Conservation (phyloP, 2,888 invertebrate genomes). For the Pomacea canaliculata region DNA sequence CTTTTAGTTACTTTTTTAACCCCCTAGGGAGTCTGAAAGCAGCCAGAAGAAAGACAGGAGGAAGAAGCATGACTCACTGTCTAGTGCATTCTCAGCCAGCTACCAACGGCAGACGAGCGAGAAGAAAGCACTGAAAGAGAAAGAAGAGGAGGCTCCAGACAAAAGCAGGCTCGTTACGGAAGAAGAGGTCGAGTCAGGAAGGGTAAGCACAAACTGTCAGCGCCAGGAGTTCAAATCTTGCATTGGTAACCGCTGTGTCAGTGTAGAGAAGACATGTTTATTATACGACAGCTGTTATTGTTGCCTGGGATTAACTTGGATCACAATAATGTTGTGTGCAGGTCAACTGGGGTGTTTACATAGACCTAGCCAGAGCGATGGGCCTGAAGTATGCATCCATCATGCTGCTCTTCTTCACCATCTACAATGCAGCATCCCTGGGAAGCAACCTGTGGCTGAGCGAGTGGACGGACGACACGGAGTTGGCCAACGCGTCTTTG, state of each 20-base stretch:
- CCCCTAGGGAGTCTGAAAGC: neutral
- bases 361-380: slow-evolving; percentile 59
- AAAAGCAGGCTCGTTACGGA: slow-evolving; percentile 8
- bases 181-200: slow-evolving; percentile 1
- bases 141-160: neutral
- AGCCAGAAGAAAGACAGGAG: neutral
- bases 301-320: no score
- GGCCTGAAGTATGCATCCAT: slow-evolving; percentile 49
- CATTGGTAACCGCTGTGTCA: no score
- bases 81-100: neutral
- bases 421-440: slow-evolving; percentile 55
- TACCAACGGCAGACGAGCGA: neutral
- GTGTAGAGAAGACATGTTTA: no score
- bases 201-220: neutral
- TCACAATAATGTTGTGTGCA: slow-evolving; percentile 28
- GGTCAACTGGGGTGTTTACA: slow-evolving; percentile 64
- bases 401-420: slow-evolving; percentile 57
- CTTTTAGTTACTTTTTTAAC: neutral
- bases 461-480: slow-evolving; percentile 64
- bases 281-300: no score
- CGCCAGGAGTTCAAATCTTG: no score
- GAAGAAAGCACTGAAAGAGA: neutral
- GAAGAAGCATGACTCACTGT: neutral
- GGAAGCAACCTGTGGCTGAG: slow-evolving; percentile 67
- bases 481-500: slow-evolving; percentile 39